A percentile compares a stretch with the other conserved stretches of the same genome.
phyloP scores from a whole-genome alignment of 64 coral and sea anemone species.

The Stichodactyla mertensii region DNA sequence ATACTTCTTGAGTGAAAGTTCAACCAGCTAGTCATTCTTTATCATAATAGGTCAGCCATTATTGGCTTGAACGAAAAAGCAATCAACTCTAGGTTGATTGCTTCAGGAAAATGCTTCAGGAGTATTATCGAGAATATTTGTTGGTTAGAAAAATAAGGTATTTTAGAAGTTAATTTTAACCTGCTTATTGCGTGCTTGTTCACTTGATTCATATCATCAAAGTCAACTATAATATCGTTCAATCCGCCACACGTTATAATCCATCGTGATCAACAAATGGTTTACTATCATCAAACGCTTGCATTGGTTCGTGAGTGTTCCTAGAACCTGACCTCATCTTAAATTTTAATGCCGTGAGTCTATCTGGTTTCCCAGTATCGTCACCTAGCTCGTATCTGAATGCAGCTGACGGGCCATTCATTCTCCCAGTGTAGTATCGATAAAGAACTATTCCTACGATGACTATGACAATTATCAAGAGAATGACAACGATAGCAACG shows the following conservation, averaged over 20 bases:
- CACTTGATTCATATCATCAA: no score
- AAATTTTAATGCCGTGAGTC: conserved; percentile 3
- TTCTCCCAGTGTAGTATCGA: neutral
- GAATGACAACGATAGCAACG: conserved; percentile 15
- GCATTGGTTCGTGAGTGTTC: neutral
- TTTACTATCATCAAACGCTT: conserved; percentile 7
- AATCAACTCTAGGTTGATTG: no score
- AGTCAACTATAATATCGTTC: no score
- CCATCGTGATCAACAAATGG: conserved; percentile 11
- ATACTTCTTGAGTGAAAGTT: no score
- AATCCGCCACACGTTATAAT: conserved; percentile 9
- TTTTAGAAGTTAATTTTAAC: no score
- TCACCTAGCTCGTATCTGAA: conserved; percentile 17
- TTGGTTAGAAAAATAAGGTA: no score
- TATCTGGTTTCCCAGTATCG: conserved; percentile 1
- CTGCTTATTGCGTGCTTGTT: no score
- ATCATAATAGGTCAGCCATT: no score
- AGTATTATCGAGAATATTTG: no score
- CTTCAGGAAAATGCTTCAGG: no score
- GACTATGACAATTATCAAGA: neutral
- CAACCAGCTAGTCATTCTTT: no score
- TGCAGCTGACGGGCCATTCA: neutral
- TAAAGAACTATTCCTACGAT: neutral
- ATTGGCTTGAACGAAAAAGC: no score
- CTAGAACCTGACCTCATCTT: neutral